Evolutionary conservation across 1,140 invertebrate genomes (phyloP).

Genomic region (Apis dorsata): DNA sequence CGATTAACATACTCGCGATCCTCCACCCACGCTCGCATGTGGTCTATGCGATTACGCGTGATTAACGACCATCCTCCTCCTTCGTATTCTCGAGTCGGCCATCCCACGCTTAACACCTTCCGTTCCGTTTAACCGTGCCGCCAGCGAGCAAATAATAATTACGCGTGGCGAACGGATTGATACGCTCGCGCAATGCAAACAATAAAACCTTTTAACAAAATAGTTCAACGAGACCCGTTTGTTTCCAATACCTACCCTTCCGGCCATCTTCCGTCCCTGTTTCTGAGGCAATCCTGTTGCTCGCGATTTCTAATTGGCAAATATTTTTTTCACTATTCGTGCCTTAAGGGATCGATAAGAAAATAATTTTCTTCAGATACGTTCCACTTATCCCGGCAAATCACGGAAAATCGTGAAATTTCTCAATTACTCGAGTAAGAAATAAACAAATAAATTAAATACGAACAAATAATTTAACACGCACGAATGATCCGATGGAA

Average conservation of each 20-base stretch:
- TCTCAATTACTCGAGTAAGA: no score
- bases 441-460: no score
- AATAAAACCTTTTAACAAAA: constrained; percentile 19
- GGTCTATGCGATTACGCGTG: constrained; percentile 23
- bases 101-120: constrained; percentile 63
- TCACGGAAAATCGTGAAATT: no score
- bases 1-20: background rate
- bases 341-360: no score
- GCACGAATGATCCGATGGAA: no score
- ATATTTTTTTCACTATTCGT: no score
- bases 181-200: constrained; percentile 1
- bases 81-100: background rate
- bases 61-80: constrained; percentile 43
- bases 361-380: no score
- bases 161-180: constrained; percentile 32
- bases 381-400: no score
- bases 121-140: constrained; percentile 64
- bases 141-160: constrained; percentile 68
- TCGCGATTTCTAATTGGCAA: background rate
- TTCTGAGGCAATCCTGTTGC: background rate
- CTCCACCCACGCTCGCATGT: background rate
- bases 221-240: background rate
- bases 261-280: background rate
- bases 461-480: no score
- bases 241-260: background rate